phyloP scores from a whole-genome alignment of 1,140 invertebrate genomes.

The Macrobrachium nipponense region DNA sequence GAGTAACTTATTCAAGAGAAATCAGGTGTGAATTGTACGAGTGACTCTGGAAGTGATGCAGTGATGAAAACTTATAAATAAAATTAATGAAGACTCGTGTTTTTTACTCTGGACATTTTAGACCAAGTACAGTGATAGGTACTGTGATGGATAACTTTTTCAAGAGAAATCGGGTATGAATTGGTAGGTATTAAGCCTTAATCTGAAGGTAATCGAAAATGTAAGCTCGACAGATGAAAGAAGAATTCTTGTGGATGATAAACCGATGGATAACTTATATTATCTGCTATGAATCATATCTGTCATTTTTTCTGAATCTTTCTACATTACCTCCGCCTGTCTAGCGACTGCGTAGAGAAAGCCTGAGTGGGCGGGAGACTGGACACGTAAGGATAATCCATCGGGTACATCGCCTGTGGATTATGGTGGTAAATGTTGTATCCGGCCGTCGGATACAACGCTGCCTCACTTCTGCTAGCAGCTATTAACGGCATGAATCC shows the following conservation, averaged over 20 bases:
- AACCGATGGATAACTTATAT: too few species aligned
- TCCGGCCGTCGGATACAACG: not conserved
- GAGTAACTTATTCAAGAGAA: too few species aligned
- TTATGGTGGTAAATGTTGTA: constrained; percentile 11
- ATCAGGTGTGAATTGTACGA: not conserved
- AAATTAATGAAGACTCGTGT: too few species aligned
- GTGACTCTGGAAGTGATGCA: not conserved
- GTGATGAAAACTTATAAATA: not conserved
- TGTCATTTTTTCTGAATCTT: not conserved
- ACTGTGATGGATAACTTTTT: too few species aligned
- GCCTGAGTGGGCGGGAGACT: not conserved
- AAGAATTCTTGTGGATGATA: too few species aligned
- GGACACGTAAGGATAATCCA: not conserved
- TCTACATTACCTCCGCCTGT: constrained; percentile 22
- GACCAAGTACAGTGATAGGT: too few species aligned
- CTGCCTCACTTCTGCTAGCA: constrained; percentile 11
- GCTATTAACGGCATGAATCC: constrained; percentile 17
- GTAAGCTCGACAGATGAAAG: too few species aligned
- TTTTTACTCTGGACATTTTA: too few species aligned
- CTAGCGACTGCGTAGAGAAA: constrained; percentile 20
- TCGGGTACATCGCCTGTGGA: not conserved
- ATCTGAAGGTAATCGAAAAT: too few species aligned
- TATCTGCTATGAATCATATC: not conserved
- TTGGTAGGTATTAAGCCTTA: too few species aligned
- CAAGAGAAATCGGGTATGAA: too few species aligned